Percentiles rank a stretch among this genome's conserved stretches.
These are phyloP conservation scores for Botrylloides violaceus DNA, from an alignment of 23 tunicate genomes.

Conservation along the genomic window DNA sequence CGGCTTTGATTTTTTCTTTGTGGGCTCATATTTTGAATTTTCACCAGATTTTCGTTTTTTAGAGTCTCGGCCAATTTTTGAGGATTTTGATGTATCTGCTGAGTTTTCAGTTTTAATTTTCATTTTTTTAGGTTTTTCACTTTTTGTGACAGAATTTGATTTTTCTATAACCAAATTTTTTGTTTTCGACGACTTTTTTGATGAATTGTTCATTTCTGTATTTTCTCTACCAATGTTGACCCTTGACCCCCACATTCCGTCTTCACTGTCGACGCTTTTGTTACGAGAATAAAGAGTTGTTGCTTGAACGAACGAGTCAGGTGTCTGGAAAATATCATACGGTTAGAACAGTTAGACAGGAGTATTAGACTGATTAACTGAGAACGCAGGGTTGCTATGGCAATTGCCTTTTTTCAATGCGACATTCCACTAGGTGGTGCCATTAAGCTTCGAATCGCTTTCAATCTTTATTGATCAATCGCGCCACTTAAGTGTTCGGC, in stretches of 20 bases:
- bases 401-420: background rate
- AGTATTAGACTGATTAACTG: too few species aligned
- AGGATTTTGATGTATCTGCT: background rate
- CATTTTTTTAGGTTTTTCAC: conserved; percentile 13
- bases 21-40: background rate
- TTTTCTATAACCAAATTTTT: background rate
- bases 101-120: conserved; percentile 10
- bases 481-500: too few species aligned
- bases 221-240: background rate
- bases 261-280: conserved; percentile 25
- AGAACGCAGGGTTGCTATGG: too few species aligned
- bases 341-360: background rate
- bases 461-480: too few species aligned
- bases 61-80: background rate
- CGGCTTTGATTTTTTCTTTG: background rate
- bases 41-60: conserved; percentile 8
- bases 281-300: conserved; percentile 28
- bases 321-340: background rate
- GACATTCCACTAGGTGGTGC: background rate
- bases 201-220: background rate
- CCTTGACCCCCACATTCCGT: conserved; percentile 23
- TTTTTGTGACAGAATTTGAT: background rate
- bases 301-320: conserved; percentile 16
- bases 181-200: background rate
- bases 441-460: too few species aligned